Evolutionary conservation across 2,113 vertebrate species (phyloP).

Genomic region (Progne subis): DNA sequence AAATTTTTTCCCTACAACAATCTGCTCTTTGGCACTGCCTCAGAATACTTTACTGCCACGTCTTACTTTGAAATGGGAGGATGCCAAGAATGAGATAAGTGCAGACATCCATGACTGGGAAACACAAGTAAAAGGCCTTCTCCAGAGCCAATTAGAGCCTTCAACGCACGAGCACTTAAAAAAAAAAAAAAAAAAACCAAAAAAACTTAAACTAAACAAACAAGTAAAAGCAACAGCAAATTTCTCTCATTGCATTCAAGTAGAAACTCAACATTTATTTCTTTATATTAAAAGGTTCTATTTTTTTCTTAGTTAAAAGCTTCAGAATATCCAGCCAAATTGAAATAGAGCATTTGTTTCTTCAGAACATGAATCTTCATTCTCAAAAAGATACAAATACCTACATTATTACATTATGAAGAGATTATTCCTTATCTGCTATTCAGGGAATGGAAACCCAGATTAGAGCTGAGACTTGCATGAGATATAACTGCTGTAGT

Average conservation of each 20-base stretch:
- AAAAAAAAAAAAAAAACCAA: neutral
- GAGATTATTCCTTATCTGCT: neutral
- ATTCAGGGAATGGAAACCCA: neutral
- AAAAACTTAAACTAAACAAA: slow-evolving; percentile 18
- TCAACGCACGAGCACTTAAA: neutral
- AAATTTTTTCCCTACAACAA: slow-evolving; percentile 67
- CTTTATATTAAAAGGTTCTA: neutral
- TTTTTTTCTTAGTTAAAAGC: neutral
- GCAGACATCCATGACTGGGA: slow-evolving; percentile 63
- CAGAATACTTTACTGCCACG: slow-evolving; percentile 81
- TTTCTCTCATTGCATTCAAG: neutral
- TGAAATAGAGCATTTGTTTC: neutral
- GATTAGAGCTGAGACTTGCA: neutral
- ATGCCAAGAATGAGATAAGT: slow-evolving; percentile 79
- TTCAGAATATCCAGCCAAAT: neutral
- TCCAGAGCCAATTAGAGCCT: slow-evolving; percentile 50
- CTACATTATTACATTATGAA: neutral
- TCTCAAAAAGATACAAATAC: neutral
- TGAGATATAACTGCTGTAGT: neutral
- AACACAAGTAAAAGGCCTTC: slow-evolving; percentile 53
- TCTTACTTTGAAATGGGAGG: slow-evolving; percentile 75
- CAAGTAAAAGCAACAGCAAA: slow-evolving; percentile 31
- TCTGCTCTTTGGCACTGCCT: slow-evolving; percentile 75
- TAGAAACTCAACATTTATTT: neutral
- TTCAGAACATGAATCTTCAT: neutral